Evolutionary conservation across 2,797 vertebrate species (phyloP).

Genomic region (Ataeniobius toweri): DNA sequence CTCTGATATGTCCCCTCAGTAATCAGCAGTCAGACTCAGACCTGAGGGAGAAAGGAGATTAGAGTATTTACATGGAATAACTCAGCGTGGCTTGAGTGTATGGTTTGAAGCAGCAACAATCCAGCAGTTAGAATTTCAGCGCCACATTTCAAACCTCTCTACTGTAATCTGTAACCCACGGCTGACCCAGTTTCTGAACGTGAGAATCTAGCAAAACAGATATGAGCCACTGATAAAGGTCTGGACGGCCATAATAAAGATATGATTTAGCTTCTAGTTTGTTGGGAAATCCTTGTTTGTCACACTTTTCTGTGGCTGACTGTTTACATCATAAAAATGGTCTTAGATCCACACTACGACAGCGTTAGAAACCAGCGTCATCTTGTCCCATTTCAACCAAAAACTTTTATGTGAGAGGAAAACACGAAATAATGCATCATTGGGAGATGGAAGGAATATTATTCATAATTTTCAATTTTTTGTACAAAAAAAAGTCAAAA

Average conservation of each 20-base stretch:
- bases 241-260: conserved; percentile 30
- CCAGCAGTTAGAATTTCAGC: conserved; percentile 22
- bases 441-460: neutral
- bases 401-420: neutral
- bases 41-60: conserved; percentile 37
- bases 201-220: conserved; percentile 34
- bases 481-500: neutral
- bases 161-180: conserved; percentile 52
- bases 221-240: conserved; percentile 45
- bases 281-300: conserved; percentile 2
- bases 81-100: conserved; percentile 2
- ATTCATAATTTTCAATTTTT: neutral
- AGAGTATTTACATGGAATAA: conserved; percentile 33
- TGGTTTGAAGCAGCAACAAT: conserved; percentile 22
- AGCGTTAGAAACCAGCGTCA: neutral
- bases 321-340: neutral
- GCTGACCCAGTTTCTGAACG: conserved; percentile 53
- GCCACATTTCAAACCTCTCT: conserved; percentile 21
- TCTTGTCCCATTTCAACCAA: neutral
- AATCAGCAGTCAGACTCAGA: conserved; percentile 52
- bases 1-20: conserved; percentile 40
- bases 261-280: neutral
- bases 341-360: neutral
- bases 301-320: neutral
- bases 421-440: neutral